These are phyloP conservation scores for Thunnus albacares DNA, from an alignment of 2,797 vertebrate genomes.

Conservation along the genomic window DNA sequence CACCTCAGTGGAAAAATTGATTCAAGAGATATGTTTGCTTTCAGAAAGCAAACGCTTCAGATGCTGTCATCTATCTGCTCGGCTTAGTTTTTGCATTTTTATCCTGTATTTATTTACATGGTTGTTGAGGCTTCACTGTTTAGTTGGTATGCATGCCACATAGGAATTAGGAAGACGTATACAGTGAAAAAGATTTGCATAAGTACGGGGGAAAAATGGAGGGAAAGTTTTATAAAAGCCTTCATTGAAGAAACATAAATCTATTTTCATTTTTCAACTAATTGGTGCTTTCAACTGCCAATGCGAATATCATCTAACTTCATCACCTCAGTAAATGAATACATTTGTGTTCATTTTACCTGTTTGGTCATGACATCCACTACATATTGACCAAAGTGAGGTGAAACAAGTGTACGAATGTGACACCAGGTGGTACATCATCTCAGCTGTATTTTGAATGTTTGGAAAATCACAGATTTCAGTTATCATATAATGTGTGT, in stretches of 20 bases:
- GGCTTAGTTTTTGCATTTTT: slow-evolving; percentile 31
- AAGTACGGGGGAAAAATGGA: not conserved
- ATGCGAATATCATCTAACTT: not conserved
- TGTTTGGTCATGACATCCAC: not conserved
- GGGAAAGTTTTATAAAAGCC: too few relatives aligned
- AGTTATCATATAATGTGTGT: not conserved
- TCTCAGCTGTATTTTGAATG: slow-evolving; percentile 3
- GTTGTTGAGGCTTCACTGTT: slow-evolving; percentile 10
- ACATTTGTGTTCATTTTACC: not conserved
- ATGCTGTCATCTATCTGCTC: slow-evolving; percentile 19
- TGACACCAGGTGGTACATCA: slow-evolving; percentile 13
- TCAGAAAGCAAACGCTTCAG: slow-evolving; percentile 29
- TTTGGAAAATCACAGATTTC: slow-evolving; percentile 21
- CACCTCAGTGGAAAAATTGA: slow-evolving; percentile 51
- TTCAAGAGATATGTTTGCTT: slow-evolving; percentile 37
- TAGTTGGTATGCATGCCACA: slow-evolving; percentile 2
- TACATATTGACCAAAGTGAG: not conserved
- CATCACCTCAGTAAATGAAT: not conserved
- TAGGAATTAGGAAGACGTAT: slow-evolving; percentile 8
- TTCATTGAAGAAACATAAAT: not conserved
- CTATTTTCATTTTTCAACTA: not conserved
- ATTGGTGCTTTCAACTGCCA: not conserved
- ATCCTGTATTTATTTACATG: slow-evolving; percentile 11
- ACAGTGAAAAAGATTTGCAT: not conserved
- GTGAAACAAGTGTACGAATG: not conserved